Conservation (phyloP, 1,140 invertebrate genomes). For the Drosophila pachea region DNA sequence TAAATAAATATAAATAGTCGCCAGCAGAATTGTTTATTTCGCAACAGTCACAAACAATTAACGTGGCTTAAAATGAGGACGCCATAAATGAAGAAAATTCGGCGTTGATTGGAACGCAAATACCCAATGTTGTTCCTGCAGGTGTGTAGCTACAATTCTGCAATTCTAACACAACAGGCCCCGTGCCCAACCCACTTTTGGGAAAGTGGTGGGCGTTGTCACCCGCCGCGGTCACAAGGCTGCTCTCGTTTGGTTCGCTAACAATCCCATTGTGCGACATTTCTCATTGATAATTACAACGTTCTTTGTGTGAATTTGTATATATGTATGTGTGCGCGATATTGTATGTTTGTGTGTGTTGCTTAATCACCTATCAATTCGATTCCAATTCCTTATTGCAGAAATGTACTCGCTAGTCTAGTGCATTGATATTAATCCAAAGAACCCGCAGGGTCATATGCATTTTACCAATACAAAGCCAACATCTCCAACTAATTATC, state of each 20-base stretch:
- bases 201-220: conserved; percentile 59
- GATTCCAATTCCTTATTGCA: conserved; percentile 41
- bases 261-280: conserved; percentile 32
- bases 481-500: conserved; percentile 37
- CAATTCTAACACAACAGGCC: conserved; percentile 39
- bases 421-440: conserved; percentile 71
- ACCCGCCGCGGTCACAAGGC: conserved; percentile 36
- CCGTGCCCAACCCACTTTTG: conserved; percentile 51
- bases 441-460: conserved; percentile 68
- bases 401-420: conserved; percentile 61
- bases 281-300: conserved; percentile 11
- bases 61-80: conserved; percentile 32
- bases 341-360: background rate
- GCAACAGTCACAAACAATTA: conserved; percentile 25
- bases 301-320: conserved; percentile 9
- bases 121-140: conserved; percentile 59
- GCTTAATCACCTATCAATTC: conserved; percentile 29
- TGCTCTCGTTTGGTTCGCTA: conserved; percentile 18
- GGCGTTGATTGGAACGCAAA: conserved; percentile 48
- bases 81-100: conserved; percentile 43
- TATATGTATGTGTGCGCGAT: too few relatives aligned
- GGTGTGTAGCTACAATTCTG: conserved; percentile 51
- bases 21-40: conserved; percentile 28
- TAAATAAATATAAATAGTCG: conserved; percentile 45
- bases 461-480: conserved; percentile 58